Evolutionary conservation across 2,797 vertebrate species (phyloP).

Genomic region (Channa striata): DNA sequence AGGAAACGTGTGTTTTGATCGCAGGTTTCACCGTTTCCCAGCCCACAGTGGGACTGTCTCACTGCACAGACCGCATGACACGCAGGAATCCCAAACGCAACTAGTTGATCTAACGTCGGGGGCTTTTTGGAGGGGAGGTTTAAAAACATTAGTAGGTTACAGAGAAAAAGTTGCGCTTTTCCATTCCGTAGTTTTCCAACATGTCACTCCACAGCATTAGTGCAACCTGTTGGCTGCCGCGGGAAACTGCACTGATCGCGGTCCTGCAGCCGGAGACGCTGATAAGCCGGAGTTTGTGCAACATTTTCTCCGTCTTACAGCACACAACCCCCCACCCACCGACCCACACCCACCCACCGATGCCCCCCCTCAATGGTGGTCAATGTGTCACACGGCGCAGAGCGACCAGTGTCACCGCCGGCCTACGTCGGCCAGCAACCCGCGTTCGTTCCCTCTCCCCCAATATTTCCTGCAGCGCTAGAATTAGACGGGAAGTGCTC

Average conservation of each 20-base stretch:
- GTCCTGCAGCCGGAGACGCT: constrained; percentile 12
- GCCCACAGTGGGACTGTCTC: not conserved
- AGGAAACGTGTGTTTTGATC: constrained; percentile 9
- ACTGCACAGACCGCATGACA: not conserved
- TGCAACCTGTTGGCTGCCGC: constrained; percentile 82
- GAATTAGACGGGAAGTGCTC: constrained; percentile 2
- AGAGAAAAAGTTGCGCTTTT: constrained; percentile 45
- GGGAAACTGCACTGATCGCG: constrained; percentile 68
- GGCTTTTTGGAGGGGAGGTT: not conserved
- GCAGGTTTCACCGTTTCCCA: not conserved
- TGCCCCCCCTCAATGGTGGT: not conserved
- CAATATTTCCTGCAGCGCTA: not conserved
- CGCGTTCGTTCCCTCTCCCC: constrained; percentile 11
- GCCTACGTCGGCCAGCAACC: constrained; percentile 46
- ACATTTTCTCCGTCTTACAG: constrained; percentile 6
- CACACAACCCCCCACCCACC: not conserved
- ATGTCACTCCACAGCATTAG: constrained; percentile 58
- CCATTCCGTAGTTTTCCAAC: constrained; percentile 33
- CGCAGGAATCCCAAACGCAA: not conserved
- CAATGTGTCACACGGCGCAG: not conserved
- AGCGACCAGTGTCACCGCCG: constrained; percentile 40
- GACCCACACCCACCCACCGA: too few species aligned
- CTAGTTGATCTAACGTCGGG: too few species aligned
- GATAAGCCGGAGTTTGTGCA: constrained; percentile 40
- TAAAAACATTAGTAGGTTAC: rapidly evolving